Percentiles rank a stretch among this genome's conserved stretches.
Conservation (phyloP, 2,797 vertebrate genomes). For the Lates japonicus region DNA sequence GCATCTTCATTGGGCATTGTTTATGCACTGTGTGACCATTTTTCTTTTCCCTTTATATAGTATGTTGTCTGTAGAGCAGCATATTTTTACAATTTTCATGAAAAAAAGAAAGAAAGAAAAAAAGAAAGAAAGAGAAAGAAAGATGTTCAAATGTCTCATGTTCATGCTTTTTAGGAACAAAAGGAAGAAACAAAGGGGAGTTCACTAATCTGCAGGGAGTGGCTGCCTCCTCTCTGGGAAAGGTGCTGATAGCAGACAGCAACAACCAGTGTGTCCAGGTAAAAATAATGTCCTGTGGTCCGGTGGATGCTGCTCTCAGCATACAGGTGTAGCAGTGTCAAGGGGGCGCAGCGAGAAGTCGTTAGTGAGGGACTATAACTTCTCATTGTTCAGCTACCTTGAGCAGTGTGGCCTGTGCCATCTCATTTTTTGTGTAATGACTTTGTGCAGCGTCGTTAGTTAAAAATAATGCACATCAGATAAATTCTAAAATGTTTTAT, state of each 20-base stretch:
- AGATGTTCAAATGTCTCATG: not conserved
- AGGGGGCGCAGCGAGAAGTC: not conserved
- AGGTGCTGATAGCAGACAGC: conserved; percentile 98
- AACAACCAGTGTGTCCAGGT: conserved; percentile 99
- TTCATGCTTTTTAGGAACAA: conserved; percentile 88
- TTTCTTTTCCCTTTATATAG: not conserved
- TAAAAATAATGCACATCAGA: not conserved
- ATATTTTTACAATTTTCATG: not conserved
- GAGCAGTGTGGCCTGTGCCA: not conserved
- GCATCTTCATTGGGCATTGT: not conserved
- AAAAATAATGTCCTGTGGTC: conserved; percentile 34
- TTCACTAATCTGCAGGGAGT: conserved; percentile 99
- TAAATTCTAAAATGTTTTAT: not conserved
- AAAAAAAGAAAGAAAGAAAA: no score
- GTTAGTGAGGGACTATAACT: not conserved
- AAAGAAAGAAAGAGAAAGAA: not conserved
- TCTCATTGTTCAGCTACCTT: not conserved
- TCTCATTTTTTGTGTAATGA: not conserved
- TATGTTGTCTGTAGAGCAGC: not conserved
- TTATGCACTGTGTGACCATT: not conserved
- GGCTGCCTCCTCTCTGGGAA: conserved; percentile 92
- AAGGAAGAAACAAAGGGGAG: conserved; percentile 99
- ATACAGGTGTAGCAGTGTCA: not conserved
- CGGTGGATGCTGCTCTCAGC: not conserved
- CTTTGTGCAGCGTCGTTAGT: not conserved